Base-by-base conservation (phyloP, 2,113 vertebrate genomes). In the Aptenodytes forsteri region DNA sequence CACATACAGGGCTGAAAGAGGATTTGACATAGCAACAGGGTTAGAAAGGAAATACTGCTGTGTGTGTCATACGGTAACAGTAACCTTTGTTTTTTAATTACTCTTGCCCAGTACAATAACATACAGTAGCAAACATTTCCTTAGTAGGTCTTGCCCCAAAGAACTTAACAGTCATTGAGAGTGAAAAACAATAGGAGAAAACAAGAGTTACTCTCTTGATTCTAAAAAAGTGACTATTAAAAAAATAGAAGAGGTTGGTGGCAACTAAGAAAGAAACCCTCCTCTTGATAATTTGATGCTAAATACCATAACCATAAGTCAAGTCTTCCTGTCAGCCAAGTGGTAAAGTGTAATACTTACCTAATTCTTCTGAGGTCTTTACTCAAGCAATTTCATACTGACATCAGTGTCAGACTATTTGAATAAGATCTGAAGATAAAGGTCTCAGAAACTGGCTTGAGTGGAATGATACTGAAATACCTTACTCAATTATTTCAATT, bases 401-500 rank as follows among this genome's bases (percentile, higher is more conserved):
- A 97, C 95, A 97, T 97, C 88, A 95, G 93, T 93, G 85, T 76
- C 62, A 88, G 78, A 54, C 79, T 95, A 62, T 92, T 94, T 78
- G 67, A 89, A 66, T 86, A 86, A 90, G 93, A 96, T 97, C 64
- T 86, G 70, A 88, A 95, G 96, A 97, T 97, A 97, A 66, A 93
- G 18, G n/a, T 83, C 59, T 93, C 79, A 90, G 83, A 93, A 97
- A 94, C 95, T 93, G 95, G 85, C 88, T 93, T 50, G 93, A 88
- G 83, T 83, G 64, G 95, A 81, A 93, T 29, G 65, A 47, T 59
- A 81, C 1, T 54, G 85, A 81, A 77, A 46, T 78, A 58, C 22
- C 82, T 81, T 75, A 64, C 82, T 79, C 88, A 94, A 86, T 92
- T 93, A 83, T 86, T 89, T 94, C 92, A 92, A 80, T 90, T 83